Base-by-base conservation (phyloP, 2,113 vertebrate genomes). In the Strix uralensis region DNA sequence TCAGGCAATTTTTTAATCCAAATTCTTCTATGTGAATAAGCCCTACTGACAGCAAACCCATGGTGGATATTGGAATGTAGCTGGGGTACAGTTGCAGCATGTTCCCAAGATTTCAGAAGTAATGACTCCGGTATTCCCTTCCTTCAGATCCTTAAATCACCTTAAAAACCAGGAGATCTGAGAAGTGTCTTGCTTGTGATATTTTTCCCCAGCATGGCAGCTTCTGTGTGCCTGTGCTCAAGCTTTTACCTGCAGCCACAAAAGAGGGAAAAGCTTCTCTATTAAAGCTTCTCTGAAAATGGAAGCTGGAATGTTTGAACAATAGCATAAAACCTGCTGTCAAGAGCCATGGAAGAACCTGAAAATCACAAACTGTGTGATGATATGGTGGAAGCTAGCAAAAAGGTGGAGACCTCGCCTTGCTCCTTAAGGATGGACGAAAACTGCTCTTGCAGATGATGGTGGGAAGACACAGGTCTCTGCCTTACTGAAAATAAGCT, bases 331-430 rank as follows among this genome's bases (percentile, higher is more conserved):
- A 75, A 34, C n/a, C 13, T 59, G 15, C 7, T 4, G 6, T 34
- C 40, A 69, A 57, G 54, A 73, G n/a, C 34, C 47, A 51, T 3
- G 14, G 55, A 78, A 73, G 25, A 36, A 52, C 34, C 26, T 49
- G 65, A 82, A 82, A 74, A 82, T 59, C 66, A 71, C 30, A 71
- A 66, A 42, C 27, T 40, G 0, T 15, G 11, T 23, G 38, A 75
- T 14, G 46, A 70, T 44, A 42, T 0, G 0, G 38, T 62, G 5
- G 32, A 78, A 90, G 18, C 25, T 21, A 40, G 15, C 34, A 46
- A 47, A 61, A 55, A 80, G 13, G 0, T 16, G 3, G 59, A 91
- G 9, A 74, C 6, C 13, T 54, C 0, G 0, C 18, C 23, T 66
- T 0, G 0, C 13, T 82, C 44, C 29, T 79, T 51, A 18, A 11